phyloP scores from a whole-genome alignment of 2,888 invertebrate genomes.

The Ctenicera cuprea region DNA sequence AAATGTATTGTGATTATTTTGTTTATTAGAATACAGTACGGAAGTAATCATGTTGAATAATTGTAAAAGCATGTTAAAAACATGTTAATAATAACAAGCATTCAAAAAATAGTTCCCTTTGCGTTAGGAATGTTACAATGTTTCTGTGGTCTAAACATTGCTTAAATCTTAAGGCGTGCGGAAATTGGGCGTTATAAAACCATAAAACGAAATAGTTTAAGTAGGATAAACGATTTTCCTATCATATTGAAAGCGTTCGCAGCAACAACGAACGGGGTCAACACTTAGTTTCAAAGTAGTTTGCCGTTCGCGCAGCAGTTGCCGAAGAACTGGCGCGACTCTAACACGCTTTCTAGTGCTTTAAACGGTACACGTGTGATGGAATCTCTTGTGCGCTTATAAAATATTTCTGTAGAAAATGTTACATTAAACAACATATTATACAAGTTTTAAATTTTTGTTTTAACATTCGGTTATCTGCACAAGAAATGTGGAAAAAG shows the following conservation, averaged over 20 bases:
- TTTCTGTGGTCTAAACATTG: background rate
- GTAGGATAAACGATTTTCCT: slow-evolving; percentile 39
- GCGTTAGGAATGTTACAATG: no score
- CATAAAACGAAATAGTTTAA: slow-evolving; percentile 20
- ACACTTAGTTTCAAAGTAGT: slow-evolving; percentile 51
- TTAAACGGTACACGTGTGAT: slow-evolving; percentile 50
- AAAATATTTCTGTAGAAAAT: slow-evolving; percentile 18
- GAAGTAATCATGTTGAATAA: no score
- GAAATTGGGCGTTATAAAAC: background rate
- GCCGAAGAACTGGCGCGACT: slow-evolving; percentile 49
- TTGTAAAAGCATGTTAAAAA: no score
- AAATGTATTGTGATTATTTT: no score
- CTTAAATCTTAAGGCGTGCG: background rate
- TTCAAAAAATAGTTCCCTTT: no score
- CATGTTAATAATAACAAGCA: no score
- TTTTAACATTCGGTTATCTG: no score
- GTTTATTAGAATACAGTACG: no score
- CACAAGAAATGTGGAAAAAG: background rate
- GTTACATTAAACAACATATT: background rate
- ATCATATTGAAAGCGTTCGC: slow-evolving; percentile 45
- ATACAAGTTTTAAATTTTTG: background rate
- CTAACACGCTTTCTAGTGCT: slow-evolving; percentile 48
- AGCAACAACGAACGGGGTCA: slow-evolving; percentile 61
- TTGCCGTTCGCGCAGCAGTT: slow-evolving; percentile 53
- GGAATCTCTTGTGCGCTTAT: slow-evolving; percentile 12